phyloP scores from a whole-genome alignment of 2,888 invertebrate genomes.

The Cephalotes varians region DNA sequence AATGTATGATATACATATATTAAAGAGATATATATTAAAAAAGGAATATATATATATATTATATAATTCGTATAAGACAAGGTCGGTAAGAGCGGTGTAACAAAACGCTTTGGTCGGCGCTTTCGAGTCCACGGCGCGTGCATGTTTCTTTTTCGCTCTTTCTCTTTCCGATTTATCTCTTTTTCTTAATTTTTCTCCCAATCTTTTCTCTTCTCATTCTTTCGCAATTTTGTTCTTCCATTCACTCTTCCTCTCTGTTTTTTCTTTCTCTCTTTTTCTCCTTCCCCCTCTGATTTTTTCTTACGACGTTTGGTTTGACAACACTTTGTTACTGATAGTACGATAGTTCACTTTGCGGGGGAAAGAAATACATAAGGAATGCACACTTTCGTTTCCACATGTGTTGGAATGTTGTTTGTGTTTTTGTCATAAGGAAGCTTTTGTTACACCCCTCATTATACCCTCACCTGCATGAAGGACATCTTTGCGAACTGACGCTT shows the following conservation, averaged over 20 bases:
- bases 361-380: conserved; percentile 64
- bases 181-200: conserved; percentile 20
- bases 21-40: conserved; percentile 24
- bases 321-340: conserved; percentile 43
- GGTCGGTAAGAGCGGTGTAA: conserved; percentile 75
- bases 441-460: conserved; percentile 78
- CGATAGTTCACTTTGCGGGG: conserved; percentile 37
- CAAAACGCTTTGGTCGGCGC: conserved; percentile 77
- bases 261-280: not conserved
- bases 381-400: conserved; percentile 75
- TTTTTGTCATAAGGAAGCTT: conserved; percentile 77
- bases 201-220: conserved; percentile 24
- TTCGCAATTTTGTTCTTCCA: conserved; percentile 25
- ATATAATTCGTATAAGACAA: conserved; percentile 62
- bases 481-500: conserved; percentile 77
- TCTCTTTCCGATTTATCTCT: conserved; percentile 35
- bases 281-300: not conserved
- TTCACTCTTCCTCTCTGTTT: conserved; percentile 18
- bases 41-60: conserved; percentile 17
- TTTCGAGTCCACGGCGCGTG: conserved; percentile 77
- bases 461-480: conserved; percentile 84
- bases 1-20: conserved; percentile 63
- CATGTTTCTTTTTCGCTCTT: conserved; percentile 67
- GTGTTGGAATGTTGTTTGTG: conserved; percentile 76
- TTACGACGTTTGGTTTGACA: conserved; percentile 17